Evolutionary conservation across 1,140 invertebrate genomes (phyloP).

Genomic region (Eueides isabella): DNA sequence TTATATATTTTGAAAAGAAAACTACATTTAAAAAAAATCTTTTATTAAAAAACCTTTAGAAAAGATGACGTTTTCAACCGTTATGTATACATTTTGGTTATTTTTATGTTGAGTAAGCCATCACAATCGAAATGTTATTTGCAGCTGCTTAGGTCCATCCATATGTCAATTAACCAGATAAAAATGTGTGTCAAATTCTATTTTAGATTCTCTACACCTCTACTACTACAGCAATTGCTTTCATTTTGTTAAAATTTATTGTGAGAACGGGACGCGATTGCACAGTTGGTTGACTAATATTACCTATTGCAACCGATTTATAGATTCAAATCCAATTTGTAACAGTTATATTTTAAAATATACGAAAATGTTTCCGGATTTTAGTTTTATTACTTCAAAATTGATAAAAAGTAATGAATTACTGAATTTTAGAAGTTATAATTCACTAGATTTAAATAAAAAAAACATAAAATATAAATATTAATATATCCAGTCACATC

Average conservation of each 20-base stretch:
- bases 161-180: not conserved
- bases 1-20: too few relatives aligned
- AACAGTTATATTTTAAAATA: not conserved
- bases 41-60: too few relatives aligned
- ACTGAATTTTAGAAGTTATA: too few relatives aligned
- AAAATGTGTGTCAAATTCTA: not conserved
- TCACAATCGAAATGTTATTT: not conserved
- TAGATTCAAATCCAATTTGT: not conserved
- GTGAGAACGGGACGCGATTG: not conserved
- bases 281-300: not conserved
- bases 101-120: not conserved
- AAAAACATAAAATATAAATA: not conserved
- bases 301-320: conserved; percentile 5
- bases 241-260: not conserved
- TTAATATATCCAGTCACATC: not conserved
- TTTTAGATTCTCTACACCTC: not conserved
- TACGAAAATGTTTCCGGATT: not conserved
- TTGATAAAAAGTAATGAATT: too few relatives aligned
- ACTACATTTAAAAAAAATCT: too few relatives aligned
- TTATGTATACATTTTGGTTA: not conserved
- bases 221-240: not conserved
- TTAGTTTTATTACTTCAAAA: not conserved
- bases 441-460: too few relatives aligned
- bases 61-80: not conserved
- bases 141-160: not conserved